phyloP scores from a whole-genome alignment of 2,888 invertebrate species.

The Acanthopleura granulata region DNA sequence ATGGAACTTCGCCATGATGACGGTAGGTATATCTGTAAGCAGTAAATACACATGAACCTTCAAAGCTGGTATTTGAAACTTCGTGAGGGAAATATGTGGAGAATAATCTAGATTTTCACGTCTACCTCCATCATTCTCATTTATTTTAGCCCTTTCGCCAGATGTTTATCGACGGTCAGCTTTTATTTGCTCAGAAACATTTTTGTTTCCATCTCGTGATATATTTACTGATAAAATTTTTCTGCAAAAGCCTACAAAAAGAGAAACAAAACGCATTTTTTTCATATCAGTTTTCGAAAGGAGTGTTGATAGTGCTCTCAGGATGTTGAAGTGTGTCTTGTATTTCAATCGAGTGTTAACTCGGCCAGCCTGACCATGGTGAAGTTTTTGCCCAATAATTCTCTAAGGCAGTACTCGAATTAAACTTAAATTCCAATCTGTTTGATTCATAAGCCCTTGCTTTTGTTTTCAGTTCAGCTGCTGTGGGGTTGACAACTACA shows the following conservation, averaged over 20 bases:
- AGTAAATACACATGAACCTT: background rate
- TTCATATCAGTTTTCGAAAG: too few species aligned
- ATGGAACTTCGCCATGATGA: conserved; percentile 50
- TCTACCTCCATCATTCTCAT: background rate
- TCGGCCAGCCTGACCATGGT: background rate
- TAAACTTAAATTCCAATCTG: background rate
- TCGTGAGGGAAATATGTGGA: background rate
- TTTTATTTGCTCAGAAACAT: too few species aligned
- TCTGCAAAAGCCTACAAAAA: too few species aligned
- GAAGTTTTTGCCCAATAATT: background rate
- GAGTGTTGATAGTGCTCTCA: too few species aligned
- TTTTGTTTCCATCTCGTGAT: too few species aligned
- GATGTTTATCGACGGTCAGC: too few species aligned
- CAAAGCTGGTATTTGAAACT: too few species aligned
- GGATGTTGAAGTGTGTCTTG: too few species aligned
- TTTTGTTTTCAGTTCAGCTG: conserved; percentile 76
- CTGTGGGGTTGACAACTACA: conserved; percentile 76
- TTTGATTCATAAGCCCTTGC: background rate
- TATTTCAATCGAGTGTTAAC: too few species aligned
- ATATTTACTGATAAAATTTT: too few species aligned
- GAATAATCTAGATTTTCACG: background rate
- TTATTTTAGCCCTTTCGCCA: too few species aligned
- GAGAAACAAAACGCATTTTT: too few species aligned
- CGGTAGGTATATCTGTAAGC: conserved; percentile 32
- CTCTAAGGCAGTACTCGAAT: background rate